phyloP scores from a whole-genome alignment of 2,113 vertebrate species.

The Pelusios castaneus region DNA sequence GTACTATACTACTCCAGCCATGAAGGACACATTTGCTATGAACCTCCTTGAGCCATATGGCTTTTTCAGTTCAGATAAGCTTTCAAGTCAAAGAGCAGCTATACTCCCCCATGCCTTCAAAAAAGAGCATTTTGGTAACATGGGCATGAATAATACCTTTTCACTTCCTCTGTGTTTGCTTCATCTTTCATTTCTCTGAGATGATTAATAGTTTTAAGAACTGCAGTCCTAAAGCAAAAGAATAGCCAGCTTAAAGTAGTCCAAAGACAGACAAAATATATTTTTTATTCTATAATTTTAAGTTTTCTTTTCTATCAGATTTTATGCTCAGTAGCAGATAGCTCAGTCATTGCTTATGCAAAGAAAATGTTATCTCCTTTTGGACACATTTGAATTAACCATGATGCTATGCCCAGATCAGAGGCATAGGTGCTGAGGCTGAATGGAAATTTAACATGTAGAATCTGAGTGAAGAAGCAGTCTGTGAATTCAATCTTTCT shows the following conservation, averaged over 20 bases:
- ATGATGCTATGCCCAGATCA: conserved; percentile 67
- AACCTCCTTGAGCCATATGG: background rate
- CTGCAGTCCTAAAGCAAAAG: conserved; percentile 39
- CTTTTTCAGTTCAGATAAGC: background rate
- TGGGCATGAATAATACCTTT: conserved; percentile 48
- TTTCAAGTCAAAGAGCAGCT: conserved; percentile 13
- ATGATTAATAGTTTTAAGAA: conserved; percentile 66
- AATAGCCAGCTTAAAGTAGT: conserved; percentile 15
- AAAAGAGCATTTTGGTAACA: conserved; percentile 13
- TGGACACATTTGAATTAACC: conserved; percentile 66
- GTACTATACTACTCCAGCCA: background rate
- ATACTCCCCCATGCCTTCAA: background rate
- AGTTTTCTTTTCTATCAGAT: conserved; percentile 31
- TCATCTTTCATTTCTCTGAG: conserved; percentile 49
- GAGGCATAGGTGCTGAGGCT: conserved; percentile 56
- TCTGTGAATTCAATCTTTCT: conserved; percentile 43
- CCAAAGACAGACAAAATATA: conserved; percentile 43
- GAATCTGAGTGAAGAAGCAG: conserved; percentile 54
- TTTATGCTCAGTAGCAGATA: conserved; percentile 52
- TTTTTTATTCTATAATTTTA: conserved; percentile 37
- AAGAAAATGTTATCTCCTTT: background rate
- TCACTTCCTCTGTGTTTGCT: conserved; percentile 34
- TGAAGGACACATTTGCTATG: background rate
- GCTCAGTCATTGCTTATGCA: too few species aligned
- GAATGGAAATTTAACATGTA: conserved; percentile 61